Evolutionary conservation across 2,888 invertebrate species (phyloP), one percentile per base, ranked within the genome.

Genomic region (Coronaproctus castanopsis): DNA sequence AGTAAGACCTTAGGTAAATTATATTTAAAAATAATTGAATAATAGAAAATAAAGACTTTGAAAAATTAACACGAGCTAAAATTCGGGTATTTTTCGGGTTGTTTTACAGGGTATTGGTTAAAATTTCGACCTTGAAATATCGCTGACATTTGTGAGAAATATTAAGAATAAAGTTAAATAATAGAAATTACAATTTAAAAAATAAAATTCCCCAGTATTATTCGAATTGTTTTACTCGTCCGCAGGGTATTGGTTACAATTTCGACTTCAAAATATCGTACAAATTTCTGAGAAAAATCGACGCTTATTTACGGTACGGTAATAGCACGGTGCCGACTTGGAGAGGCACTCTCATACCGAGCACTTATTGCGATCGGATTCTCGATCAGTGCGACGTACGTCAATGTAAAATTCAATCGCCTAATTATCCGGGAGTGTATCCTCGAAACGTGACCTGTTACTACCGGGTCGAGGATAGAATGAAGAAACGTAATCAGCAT

Each of bases 401-500:
- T 56, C 72, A 75, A 54, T 85, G 84, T 73, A 80, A 85, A 63
- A 81, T 87, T 62, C 85, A 87, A 73, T 88, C 88, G 22, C 91
- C 90, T 14, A 91, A 91, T 77, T 90, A 86, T 72, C 89, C 89
- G 14, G 90, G 90, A 57, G 82, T 87, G 65, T 91, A 90, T 73
- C 89, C 89, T 3, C 76, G 88, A 62, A 89, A 89, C 72, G 83
- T 88, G 63, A 86, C 86, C 66, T 87, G 87, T 72, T 81, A 82
- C 70, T 87, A 84, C 75, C 77, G 81, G 66, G 78, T 84, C 62
- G 80, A 79, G 71, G 73, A 75, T 64, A 65, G 70, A 50, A 70
- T 71, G 54, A 73, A 77, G 64, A 83, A 84, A 18, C 75, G 78
- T 19, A 85, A 84, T 64, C 82, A 83, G 70, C 82, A 85, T 67